Percentiles rank a stretch among this genome's conserved stretches.
phyloP scores from a whole-genome alignment of 2,113 vertebrate genomes.

The Anguilla japonica region DNA sequence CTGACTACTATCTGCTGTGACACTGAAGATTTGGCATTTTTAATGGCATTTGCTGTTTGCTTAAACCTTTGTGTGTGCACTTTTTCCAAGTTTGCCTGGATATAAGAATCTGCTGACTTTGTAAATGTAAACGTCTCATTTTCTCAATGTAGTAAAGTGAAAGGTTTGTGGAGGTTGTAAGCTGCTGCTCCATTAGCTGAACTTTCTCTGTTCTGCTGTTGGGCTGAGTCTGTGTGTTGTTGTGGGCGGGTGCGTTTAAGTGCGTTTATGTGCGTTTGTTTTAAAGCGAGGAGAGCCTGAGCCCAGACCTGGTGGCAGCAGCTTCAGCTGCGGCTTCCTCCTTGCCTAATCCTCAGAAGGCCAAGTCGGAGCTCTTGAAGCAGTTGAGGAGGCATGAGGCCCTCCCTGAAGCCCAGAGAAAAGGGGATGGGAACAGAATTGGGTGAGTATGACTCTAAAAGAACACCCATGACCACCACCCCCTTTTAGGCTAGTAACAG shows the following conservation, averaged over 20 bases:
- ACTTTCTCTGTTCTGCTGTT: not conserved
- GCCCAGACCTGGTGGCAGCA: constrained; percentile 77
- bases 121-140: too few species aligned
- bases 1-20: too few species aligned
- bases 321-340: constrained; percentile 81
- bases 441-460: constrained; percentile 62
- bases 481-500: too few species aligned
- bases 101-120: too few species aligned
- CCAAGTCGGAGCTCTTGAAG: constrained; percentile 80
- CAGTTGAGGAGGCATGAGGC: constrained; percentile 78
- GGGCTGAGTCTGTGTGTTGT: constrained; percentile 19
- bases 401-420: constrained; percentile 66
- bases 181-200: not conserved
- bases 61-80: too few species aligned
- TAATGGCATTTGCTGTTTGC: too few species aligned
- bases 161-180: not conserved
- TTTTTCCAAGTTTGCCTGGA: too few species aligned
- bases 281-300: constrained; percentile 59
- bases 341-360: constrained; percentile 69
- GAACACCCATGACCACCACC: not conserved
- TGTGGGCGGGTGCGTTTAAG: not conserved
- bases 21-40: too few species aligned
- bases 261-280: constrained; percentile 11
- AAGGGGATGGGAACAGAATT: constrained; percentile 54
- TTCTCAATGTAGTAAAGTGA: too few species aligned